These are phyloP conservation scores for Labroides dimidiatus DNA, from an alignment of 2,797 vertebrate species.

Conservation along the genomic window DNA sequence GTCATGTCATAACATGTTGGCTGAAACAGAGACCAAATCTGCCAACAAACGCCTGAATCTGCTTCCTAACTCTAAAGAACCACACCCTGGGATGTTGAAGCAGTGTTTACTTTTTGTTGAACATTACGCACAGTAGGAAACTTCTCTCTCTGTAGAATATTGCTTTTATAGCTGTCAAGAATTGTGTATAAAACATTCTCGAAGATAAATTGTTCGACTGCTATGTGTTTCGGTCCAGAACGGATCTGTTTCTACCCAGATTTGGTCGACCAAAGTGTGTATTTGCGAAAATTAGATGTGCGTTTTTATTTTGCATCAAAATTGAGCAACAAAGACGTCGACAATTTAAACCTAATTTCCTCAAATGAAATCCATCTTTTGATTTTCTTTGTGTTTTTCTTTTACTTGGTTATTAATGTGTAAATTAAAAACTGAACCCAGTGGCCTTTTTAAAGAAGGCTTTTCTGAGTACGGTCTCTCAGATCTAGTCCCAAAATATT, in stretches of 20 bases:
- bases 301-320: background rate
- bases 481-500: background rate
- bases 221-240: constrained; percentile 30
- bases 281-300: background rate
- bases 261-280: background rate
- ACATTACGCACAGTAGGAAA: constrained; percentile 10
- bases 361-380: background rate
- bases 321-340: background rate
- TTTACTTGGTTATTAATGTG: background rate
- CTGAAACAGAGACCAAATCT: constrained; percentile 8
- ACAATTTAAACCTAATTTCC: background rate
- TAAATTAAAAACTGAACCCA: background rate
- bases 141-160: constrained; percentile 33
- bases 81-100: constrained; percentile 11
- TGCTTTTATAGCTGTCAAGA: constrained; percentile 54
- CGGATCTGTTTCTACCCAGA: background rate
- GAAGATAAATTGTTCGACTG: constrained; percentile 30
- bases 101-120: constrained; percentile 3
- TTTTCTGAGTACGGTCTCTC: background rate
- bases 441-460: background rate
- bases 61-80: constrained; percentile 11
- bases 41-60: constrained; percentile 12
- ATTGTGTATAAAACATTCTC: constrained; percentile 67
- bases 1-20: constrained; percentile 17
- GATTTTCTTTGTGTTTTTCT: background rate